Base-by-base conservation (phyloP, 2,888 invertebrate species). In the Campoplex nolae region DNA sequence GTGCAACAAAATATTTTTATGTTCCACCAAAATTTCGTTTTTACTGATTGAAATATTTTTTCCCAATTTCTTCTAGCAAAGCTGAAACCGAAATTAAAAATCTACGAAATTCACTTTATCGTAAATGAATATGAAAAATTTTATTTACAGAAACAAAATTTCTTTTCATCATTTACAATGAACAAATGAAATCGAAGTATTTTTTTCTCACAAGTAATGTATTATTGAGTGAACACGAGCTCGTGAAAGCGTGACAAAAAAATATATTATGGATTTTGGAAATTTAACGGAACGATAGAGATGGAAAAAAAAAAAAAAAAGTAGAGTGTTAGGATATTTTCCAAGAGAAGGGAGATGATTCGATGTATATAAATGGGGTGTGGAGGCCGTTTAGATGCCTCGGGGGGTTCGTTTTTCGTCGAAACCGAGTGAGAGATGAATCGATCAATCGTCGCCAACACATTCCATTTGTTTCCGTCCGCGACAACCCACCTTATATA, bases 381-480 rank as follows among this genome's bases (percentile, higher is more conserved):
- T 42, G 70, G 67, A 71, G 54, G 73, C 71, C 83, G 85, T 83
- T 85, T 83, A 82, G 83, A 56, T 74, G 79, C 79, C 84, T 84
- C 79, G 70, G 76, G 82, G 84, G 75, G 87, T 67, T 83, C 75
- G 71, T 87, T 87, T 83, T 84, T 84, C 84, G 87, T 70, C 65
- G 67, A 82, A 88, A 87, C 83, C 81, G 68, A 82, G 58, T 35
- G 35, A 82, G 87, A 85, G 90, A 93, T 92, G 91, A 93, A 94
- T 94, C 91, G 93, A 93, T 93, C 90, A 90, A 88, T 90, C 85
- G 90, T 89, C 91, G 90, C 89, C 90, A 88, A 62, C 90, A 88
- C 88, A 88, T 89, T 85, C 91, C 91, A 93, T 94, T 93, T 93
- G 91, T 93, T 92, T 90, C 91, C 92, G 92, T 93, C 93, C 90